Evolutionary conservation across 2,888 invertebrate genomes (phyloP), one percentile per base, ranked within the genome.

Genomic region (Atethmia centrago): DNA sequence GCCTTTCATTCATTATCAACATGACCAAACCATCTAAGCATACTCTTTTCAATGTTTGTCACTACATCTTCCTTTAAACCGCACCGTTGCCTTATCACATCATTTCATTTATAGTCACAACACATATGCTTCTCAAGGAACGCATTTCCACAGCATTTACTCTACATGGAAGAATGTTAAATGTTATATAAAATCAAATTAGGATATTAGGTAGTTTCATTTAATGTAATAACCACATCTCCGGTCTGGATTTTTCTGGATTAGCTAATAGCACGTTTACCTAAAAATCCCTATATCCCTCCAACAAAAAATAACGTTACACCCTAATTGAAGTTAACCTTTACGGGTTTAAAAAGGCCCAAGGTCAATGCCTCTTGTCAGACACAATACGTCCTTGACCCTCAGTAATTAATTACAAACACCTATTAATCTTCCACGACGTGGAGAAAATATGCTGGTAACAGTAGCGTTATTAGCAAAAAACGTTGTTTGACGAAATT

Each of bases 331-430:
- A 19, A 47, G 16, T 5, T 1, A 66, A 77, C 63, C 61, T 71
- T 74, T 74, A 72, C 55, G 31, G 25, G 12, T 64, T 31, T 12
- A 40, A 70, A 74, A 76, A 72, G 40, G 28, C 69, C 25, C 49
- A 84, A 81, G 85, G 79, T 85, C 85, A 85, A 69, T 76, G 79
- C 16, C 68, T 58, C 70, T 40, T 74, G 79, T 77, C 73, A 83
- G 75, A 25, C 81, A 53, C 73, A 74, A 42, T 36, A 36, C 56
- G 75, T n/a, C 79, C 79, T 81, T 85, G 85, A 85, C 76, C 85
- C 71, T 40, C 10, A n/a, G 55, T 53, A 55, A 85, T 76, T 85
- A 83, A 85, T 85, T 80, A 85, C 72, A 14, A 21, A 36, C 68
- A 72, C 59, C 79, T 69, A 85, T 85, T 85, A 85, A 85, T 85